A percentile compares a stretch with the other conserved stretches of the same genome.
phyloP scores from a whole-genome alignment of 2,113 vertebrate genomes.

The Gyps fulvus region DNA sequence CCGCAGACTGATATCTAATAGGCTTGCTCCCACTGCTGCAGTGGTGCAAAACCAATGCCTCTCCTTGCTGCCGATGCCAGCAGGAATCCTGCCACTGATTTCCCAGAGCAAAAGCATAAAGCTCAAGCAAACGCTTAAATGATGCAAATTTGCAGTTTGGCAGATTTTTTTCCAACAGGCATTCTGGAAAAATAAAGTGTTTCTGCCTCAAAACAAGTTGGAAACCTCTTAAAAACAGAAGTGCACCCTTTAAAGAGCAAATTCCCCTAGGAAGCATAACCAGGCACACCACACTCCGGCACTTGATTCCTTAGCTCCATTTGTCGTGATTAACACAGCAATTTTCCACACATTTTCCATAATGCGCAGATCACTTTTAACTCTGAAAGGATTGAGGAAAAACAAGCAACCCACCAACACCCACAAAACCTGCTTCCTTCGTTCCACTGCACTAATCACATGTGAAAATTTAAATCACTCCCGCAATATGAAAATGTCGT shows the following conservation, averaged over 20 bases:
- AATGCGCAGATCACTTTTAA: background rate
- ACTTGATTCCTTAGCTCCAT: background rate
- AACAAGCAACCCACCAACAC: background rate
- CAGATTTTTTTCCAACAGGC: background rate
- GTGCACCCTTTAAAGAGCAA: background rate
- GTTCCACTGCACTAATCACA: background rate
- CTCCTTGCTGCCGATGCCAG: background rate
- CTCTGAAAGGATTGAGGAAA: background rate
- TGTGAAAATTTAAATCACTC: conserved; percentile 4
- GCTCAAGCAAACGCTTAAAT: background rate
- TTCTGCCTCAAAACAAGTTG: background rate
- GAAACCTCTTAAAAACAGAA: background rate
- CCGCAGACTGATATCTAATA: background rate
- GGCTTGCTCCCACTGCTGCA: background rate
- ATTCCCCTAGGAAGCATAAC: background rate
- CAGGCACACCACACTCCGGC: background rate
- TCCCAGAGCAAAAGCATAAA: background rate
- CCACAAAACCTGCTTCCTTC: conserved; percentile 20
- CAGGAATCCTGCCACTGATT: background rate
- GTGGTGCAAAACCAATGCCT: background rate
- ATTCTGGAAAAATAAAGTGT: background rate
- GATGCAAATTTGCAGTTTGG: background rate
- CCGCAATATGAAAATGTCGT: background rate
- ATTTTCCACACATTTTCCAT: background rate
- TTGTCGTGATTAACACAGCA: background rate